A percentile compares a stretch with the other conserved stretches of the same genome.
Conservation (phyloP, 2,113 vertebrate genomes). For the Nesospiza acunhae region DNA sequence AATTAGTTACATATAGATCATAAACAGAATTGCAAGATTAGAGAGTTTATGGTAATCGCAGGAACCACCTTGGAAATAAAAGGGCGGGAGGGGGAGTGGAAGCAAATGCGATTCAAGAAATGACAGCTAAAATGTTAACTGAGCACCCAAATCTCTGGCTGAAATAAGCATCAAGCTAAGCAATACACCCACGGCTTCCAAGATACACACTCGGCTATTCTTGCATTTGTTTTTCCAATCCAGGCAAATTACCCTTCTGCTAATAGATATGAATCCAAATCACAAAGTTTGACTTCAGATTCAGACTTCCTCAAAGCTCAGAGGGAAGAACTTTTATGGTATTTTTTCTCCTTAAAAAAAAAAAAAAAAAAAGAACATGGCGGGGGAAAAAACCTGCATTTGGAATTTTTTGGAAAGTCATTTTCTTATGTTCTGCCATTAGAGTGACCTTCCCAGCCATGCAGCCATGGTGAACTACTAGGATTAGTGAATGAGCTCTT, state of each 20-base stretch:
- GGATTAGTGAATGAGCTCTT: background rate
- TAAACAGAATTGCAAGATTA: background rate
- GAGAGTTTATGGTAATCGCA: background rate
- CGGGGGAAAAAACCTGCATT: background rate
- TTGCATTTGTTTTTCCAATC: conserved; percentile 19
- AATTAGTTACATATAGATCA: background rate
- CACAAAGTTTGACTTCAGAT: background rate
- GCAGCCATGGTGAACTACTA: background rate
- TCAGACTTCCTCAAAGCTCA: background rate
- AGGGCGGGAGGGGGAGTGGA: background rate
- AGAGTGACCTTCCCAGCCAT: background rate
- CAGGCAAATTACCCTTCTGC: background rate
- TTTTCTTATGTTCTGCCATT: background rate
- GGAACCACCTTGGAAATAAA: conserved; percentile 11
- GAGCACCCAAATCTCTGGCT: background rate
- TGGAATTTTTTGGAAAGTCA: background rate
- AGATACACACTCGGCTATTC: conserved; percentile 23
- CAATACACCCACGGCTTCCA: background rate
- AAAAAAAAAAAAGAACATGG: background rate
- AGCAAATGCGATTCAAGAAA: background rate
- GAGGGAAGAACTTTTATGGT: background rate
- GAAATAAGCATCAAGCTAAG: conserved; percentile 23
- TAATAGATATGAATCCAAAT: background rate
- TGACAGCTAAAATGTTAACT: background rate
- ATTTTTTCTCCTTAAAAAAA: background rate